Conservation (phyloP, 2,113 vertebrate genomes). For the Chaetops frenatus region DNA sequence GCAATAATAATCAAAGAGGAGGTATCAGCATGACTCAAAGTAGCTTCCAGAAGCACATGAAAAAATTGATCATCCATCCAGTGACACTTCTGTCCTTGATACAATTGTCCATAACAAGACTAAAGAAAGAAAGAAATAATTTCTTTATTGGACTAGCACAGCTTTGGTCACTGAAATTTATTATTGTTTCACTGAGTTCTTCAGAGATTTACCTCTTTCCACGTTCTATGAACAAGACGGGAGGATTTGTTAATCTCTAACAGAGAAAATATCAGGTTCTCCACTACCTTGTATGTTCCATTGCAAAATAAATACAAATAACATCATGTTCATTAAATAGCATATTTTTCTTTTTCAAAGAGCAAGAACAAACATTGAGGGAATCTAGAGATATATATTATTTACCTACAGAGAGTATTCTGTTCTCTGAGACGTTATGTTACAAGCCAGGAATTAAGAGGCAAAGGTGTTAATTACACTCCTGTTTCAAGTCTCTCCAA, state of each 20-base stretch:
- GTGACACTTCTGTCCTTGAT: background rate
- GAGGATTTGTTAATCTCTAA: background rate
- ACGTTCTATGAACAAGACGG: background rate
- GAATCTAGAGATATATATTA: background rate
- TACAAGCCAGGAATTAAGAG: background rate
- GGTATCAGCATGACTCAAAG: background rate
- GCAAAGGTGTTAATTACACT: background rate
- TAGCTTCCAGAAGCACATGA: background rate
- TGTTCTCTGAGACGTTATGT: background rate
- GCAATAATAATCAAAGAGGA: background rate
- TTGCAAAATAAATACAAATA: background rate
- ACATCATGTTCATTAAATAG: background rate
- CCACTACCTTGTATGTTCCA: background rate
- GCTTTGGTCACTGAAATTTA: background rate
- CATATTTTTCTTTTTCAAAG: background rate
- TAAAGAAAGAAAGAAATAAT: background rate
- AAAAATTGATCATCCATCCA: background rate
- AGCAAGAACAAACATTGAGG: background rate
- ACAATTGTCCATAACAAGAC: background rate
- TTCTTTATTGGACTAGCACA: background rate
- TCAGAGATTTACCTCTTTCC: background rate
- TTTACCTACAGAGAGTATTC: background rate
- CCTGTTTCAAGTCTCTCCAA: background rate
- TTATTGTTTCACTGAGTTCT: background rate
- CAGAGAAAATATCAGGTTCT: background rate